Conservation (phyloP, 2,888 invertebrate genomes). For the Drosophila parthenogenetica region DNA sequence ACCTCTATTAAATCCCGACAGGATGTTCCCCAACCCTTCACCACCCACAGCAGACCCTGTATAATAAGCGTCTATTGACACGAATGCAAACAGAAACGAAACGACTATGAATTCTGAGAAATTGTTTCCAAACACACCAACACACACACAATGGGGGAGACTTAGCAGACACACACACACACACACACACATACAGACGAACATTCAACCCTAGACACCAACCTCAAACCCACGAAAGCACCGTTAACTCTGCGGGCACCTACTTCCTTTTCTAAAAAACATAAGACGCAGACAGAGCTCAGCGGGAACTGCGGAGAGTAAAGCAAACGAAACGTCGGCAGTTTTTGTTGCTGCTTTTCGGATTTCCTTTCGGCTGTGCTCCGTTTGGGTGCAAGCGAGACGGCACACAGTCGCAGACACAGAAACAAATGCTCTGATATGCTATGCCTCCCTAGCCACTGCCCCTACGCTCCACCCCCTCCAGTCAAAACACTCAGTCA, state of each 20-base stretch:
- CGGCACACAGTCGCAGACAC: slow-evolving; percentile 20
- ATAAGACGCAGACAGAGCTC: slow-evolving; percentile 59
- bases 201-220: slow-evolving; percentile 14
- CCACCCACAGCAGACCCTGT: not conserved
- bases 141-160: slow-evolving; percentile 4
- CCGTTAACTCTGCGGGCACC: slow-evolving; percentile 52
- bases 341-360: slow-evolving; percentile 33
- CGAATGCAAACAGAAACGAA: slow-evolving; percentile 39
- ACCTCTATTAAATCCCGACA: slow-evolving; percentile 59
- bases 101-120: slow-evolving; percentile 23
- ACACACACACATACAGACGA: not conserved
- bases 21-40: slow-evolving; percentile 42
- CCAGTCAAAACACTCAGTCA: slow-evolving; percentile 34
- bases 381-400: slow-evolving; percentile 6
- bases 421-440: slow-evolving; percentile 28
- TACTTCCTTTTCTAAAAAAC: slow-evolving; percentile 70
- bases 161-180: slow-evolving; percentile 8
- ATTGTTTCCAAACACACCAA: slow-evolving; percentile 18
- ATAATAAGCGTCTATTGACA: slow-evolving; percentile 67
- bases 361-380: slow-evolving; percentile 25
- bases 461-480: not conserved
- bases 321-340: slow-evolving; percentile 25
- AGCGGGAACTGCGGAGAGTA: slow-evolving; percentile 37
- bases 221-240: not conserved
- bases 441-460: not conserved